Evolutionary conservation across 2,113 vertebrate genomes (phyloP).

Genomic region (Struthidea cinerea): DNA sequence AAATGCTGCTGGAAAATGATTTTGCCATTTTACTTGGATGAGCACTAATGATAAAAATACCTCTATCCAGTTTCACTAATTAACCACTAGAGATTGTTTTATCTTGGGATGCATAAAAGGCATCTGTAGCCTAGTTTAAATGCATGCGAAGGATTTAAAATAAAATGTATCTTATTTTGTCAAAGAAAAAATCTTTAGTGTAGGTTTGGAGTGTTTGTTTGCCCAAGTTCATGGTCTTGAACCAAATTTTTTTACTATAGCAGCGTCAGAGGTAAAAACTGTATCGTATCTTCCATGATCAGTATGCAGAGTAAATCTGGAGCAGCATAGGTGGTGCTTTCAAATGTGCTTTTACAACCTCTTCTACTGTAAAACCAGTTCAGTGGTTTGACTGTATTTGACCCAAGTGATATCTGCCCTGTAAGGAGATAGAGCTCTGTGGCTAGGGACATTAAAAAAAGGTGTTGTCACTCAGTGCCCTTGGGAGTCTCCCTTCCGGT

Average conservation of each 20-base stretch:
- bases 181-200: not conserved
- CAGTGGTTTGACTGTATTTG: not conserved
- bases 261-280: not conserved
- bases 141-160: not conserved
- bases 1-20: not conserved
- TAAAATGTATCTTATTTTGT: not conserved
- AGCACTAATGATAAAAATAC: conserved; percentile 31
- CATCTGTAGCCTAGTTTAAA: conserved; percentile 48
- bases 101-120: conserved; percentile 27
- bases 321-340: not conserved
- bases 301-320: not conserved
- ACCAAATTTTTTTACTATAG: not conserved
- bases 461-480: not conserved
- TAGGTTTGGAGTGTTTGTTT: not conserved
- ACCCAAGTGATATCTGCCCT: not conserved
- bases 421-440: not conserved
- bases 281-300: not conserved
- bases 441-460: not conserved
- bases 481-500: not conserved
- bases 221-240: not conserved
- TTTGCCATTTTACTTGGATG: conserved; percentile 10
- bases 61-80: conserved; percentile 44
- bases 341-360: not conserved
- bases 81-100: conserved; percentile 61
- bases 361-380: not conserved